These are phyloP conservation scores for Decapterus maruadsi DNA, from an alignment of 2,797 vertebrate genomes.

Conservation along the genomic window DNA sequence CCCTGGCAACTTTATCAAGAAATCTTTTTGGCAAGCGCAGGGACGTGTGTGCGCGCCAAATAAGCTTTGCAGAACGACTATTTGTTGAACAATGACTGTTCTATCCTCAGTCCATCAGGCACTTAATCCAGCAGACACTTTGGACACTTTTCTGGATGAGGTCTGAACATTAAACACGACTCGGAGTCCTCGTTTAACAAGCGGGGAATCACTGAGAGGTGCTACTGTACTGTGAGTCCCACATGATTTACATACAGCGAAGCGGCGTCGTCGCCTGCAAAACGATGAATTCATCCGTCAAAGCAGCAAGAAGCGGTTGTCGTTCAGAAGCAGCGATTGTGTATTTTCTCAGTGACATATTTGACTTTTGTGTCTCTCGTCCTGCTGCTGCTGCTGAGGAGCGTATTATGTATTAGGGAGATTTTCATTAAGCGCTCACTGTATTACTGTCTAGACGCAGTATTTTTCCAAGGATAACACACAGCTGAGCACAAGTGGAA, in stretches of 20 bases:
- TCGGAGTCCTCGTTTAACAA: conserved; percentile 21
- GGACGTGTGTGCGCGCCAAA: conserved; percentile 42
- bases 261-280: not conserved
- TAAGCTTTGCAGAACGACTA: conserved; percentile 47
- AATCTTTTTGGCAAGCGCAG: conserved; percentile 57
- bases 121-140: conserved; percentile 54
- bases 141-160: conserved; percentile 55
- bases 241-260: conserved; percentile 14
- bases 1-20: conserved; percentile 62
- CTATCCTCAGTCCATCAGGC: conserved; percentile 61
- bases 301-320: not conserved
- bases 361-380: not conserved
- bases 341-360: not conserved
- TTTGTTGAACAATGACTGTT: conserved; percentile 62
- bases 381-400: not conserved
- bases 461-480: conserved; percentile 53
- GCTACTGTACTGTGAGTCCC: conserved; percentile 1
- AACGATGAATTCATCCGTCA: not conserved
- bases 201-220: not conserved
- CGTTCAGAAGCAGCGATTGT: not conserved
- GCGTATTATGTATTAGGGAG: conserved; percentile 24
- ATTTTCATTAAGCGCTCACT: conserved; percentile 33
- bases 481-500: conserved; percentile 13
- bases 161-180: conserved; percentile 44
- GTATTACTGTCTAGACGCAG: conserved; percentile 40